Evolutionary conservation across 2,888 invertebrate species (phyloP).

Genomic region (Drosophila kokeensis): DNA sequence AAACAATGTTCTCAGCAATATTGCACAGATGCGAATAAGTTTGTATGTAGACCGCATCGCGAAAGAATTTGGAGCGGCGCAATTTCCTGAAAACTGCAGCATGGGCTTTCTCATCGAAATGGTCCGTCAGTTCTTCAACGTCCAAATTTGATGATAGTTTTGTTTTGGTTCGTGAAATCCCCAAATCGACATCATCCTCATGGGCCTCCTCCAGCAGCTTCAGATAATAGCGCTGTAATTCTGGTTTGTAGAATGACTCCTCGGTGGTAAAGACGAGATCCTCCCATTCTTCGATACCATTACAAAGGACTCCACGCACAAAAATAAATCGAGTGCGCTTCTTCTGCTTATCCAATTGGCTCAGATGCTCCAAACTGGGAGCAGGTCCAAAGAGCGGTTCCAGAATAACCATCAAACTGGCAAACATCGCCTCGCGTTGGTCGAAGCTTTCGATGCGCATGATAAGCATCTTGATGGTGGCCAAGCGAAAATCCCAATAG

Average conservation of each 20-base stretch:
- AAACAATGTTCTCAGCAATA: constrained; percentile 77
- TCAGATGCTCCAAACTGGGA: constrained; percentile 31
- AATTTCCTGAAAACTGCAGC: constrained; percentile 53
- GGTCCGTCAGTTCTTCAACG: not conserved
- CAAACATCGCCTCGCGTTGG: constrained; percentile 47
- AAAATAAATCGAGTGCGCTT: constrained; percentile 69
- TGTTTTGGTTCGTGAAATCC: not conserved
- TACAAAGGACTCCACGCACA: constrained; percentile 74
- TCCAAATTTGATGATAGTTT: not conserved
- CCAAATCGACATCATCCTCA: constrained; percentile 21
- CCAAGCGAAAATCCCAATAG: constrained; percentile 58
- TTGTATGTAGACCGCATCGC: constrained; percentile 77
- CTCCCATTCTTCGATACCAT: constrained; percentile 79
- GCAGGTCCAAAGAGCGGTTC: constrained; percentile 35
- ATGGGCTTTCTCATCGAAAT: constrained; percentile 34
- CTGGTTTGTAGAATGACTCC: constrained; percentile 71
- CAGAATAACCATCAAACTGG: constrained; percentile 26
- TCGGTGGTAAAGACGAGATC: constrained; percentile 61
- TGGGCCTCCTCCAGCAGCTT: constrained; percentile 22
- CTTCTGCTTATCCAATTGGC: constrained; percentile 51
- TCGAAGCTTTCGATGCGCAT: constrained; percentile 44
- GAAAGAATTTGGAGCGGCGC: constrained; percentile 67
- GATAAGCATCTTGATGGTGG: constrained; percentile 54
- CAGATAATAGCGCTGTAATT: constrained; percentile 56
- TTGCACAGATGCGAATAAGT: constrained; percentile 79